These are phyloP conservation scores for Mesocentrotus franciscanus DNA, from an alignment of 53 echinoderm and acorn worm genomes.

Conservation along the genomic window DNA sequence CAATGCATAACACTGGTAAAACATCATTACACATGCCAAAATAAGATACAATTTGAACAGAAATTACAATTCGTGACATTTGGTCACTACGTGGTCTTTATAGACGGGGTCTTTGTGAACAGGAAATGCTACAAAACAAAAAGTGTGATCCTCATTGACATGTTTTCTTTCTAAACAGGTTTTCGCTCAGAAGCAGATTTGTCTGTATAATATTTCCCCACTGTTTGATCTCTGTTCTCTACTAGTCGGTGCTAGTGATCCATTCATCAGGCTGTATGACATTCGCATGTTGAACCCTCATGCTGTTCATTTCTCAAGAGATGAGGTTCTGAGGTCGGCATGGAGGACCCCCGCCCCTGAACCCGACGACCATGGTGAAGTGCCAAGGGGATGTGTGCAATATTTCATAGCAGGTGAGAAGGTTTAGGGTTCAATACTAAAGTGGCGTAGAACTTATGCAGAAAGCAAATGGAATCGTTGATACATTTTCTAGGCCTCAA, in stretches of 20 bases:
- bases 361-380: conserved; percentile 80
- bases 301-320: conserved; percentile 89
- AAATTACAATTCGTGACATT: too few relatives aligned
- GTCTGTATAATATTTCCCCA: neutral
- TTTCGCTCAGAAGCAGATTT: too few relatives aligned
- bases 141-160: too few relatives aligned
- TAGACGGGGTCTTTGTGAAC: too few relatives aligned
- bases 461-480: neutral
- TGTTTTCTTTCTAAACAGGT: neutral
- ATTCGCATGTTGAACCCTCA: conserved; percentile 94
- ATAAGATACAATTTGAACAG: too few relatives aligned
- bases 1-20: too few relatives aligned
- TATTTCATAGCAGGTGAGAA: conserved; percentile 95
- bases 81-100: too few relatives aligned
- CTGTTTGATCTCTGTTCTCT: neutral
- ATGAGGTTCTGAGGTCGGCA: conserved; percentile 83
- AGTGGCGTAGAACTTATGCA: conserved; percentile 71
- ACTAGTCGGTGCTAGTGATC: conserved; percentile 97
- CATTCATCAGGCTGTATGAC: conserved; percentile 92
- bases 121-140: too few relatives aligned
- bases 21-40: too few relatives aligned
- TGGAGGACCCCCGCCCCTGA: conserved; percentile 93
- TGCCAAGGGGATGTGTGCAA: conserved; percentile 98
- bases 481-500: neutral
- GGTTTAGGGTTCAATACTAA: neutral